Evolutionary conservation across 2,888 invertebrate species (phyloP).

Genomic region (Euproctis similis): DNA sequence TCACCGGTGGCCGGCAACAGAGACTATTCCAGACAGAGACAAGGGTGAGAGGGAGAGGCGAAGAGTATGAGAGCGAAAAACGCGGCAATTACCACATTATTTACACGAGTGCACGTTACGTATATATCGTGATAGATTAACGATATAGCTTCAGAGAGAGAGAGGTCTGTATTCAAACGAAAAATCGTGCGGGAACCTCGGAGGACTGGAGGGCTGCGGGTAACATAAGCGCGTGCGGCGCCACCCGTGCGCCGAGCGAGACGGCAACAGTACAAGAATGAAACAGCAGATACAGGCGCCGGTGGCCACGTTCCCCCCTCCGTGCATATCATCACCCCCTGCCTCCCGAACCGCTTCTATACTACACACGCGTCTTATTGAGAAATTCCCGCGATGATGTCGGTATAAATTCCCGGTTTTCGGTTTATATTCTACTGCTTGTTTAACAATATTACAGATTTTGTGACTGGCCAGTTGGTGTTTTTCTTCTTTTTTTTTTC

Average conservation of each 20-base stretch:
- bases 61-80: too few relatives aligned
- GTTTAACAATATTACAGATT: constrained; percentile 72
- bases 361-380: constrained; percentile 57
- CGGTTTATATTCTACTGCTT: constrained; percentile 67
- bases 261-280: constrained; percentile 41
- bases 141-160: constrained; percentile 68
- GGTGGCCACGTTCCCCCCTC: constrained; percentile 26
- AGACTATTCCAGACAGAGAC: constrained; percentile 43
- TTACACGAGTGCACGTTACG: constrained; percentile 53
- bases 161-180: constrained; percentile 58
- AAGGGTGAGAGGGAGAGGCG: constrained; percentile 42
- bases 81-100: constrained; percentile 47
- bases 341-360: constrained; percentile 54
- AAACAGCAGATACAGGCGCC: constrained; percentile 33
- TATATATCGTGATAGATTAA: constrained; percentile 69
- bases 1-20: constrained; percentile 51
- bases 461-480: constrained; percentile 63
- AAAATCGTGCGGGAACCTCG: constrained; percentile 37
- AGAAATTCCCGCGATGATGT: constrained; percentile 72
- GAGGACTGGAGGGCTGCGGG: constrained; percentile 29
- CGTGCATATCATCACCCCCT: constrained; percentile 54
- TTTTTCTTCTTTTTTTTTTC: too few relatives aligned
- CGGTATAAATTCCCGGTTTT: constrained; percentile 63
- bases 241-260: constrained; percentile 31
- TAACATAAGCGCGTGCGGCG: constrained; percentile 36